These are phyloP conservation scores for Sigmodon hispidus DNA, from an alignment of 2,113 vertebrate genomes.

Conservation along the genomic window DNA sequence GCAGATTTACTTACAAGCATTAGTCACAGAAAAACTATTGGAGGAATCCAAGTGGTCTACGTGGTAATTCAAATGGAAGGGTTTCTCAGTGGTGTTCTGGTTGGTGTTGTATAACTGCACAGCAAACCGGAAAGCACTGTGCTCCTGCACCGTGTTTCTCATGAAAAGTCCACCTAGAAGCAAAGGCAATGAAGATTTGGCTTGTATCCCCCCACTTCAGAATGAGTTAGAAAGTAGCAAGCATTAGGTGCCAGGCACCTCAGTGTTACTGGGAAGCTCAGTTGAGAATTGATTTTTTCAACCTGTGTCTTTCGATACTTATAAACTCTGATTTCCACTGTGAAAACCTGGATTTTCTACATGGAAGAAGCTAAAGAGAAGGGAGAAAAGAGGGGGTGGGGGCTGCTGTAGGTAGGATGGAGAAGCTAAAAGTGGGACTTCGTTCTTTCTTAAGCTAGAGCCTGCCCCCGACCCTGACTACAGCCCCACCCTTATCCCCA, in stretches of 20 bases:
- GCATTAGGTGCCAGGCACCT: not conserved
- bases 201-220: slow-evolving; percentile 36
- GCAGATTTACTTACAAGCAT: slow-evolving; percentile 95
- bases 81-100: slow-evolving; percentile 98
- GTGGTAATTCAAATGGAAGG: slow-evolving; percentile 99
- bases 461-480: not conserved
- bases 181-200: slow-evolving; percentile 71
- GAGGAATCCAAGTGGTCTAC: slow-evolving; percentile 99
- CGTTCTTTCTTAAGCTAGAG: slow-evolving; percentile 34
- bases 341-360: slow-evolving; percentile 58
- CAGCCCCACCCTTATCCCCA: not conserved
- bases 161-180: slow-evolving; percentile 97
- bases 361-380: not conserved
- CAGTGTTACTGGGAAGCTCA: not conserved
- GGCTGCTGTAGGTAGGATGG: slow-evolving; percentile 12
- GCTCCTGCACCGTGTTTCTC: slow-evolving; percentile 98
- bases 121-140: slow-evolving; percentile 99
- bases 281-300: slow-evolving; percentile 44
- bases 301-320: slow-evolving; percentile 68
- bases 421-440: slow-evolving; percentile 10
- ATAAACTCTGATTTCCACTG: slow-evolving; percentile 58
- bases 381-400: not conserved
- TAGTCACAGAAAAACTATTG: slow-evolving; percentile 99
- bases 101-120: slow-evolving; percentile 99
- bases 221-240: slow-evolving; percentile 38